Conservation (phyloP, 2,113 vertebrate species). For the Aptenodytes patagonicus region DNA sequence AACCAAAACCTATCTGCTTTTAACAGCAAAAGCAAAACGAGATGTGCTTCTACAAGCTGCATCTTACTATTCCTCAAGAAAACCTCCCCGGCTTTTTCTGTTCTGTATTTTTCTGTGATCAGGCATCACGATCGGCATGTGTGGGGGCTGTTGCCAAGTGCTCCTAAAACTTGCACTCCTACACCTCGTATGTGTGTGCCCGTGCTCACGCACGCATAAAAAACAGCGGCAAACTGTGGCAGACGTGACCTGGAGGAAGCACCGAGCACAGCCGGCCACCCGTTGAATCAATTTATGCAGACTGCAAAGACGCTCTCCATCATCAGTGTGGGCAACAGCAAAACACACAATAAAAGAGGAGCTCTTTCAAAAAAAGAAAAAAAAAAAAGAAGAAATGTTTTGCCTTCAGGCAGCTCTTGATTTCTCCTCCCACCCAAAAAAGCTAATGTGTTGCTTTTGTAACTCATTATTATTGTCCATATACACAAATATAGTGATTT, state of each 20-base stretch:
- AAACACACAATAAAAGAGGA: not conserved
- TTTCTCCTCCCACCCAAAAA: slow-evolving; percentile 4
- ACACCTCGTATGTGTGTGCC: not conserved
- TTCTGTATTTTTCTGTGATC: not conserved
- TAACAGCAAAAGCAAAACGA: not conserved
- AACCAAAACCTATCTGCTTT: not conserved
- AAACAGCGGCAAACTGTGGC: not conserved
- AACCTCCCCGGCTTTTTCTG: not conserved
- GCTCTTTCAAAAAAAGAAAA: not conserved
- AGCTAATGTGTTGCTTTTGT: not conserved
- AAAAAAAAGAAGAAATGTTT: not conserved
- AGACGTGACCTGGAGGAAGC: not conserved
- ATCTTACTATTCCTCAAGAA: not conserved
- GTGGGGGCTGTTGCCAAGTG: not conserved
- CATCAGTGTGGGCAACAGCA: not conserved
- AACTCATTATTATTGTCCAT: not conserved
- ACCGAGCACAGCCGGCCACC: fast-evolving
- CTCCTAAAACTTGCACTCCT: not conserved
- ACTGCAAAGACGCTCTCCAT: not conserved
- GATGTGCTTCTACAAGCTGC: not conserved
- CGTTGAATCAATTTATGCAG: not conserved
- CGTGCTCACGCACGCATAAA: fast-evolving
- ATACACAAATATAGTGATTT: not conserved
- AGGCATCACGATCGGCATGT: not conserved
- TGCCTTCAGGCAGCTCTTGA: not conserved